Evolutionary conservation across 2,888 invertebrate species (phyloP).

Genomic region (Macrosoma leucophasiata): DNA sequence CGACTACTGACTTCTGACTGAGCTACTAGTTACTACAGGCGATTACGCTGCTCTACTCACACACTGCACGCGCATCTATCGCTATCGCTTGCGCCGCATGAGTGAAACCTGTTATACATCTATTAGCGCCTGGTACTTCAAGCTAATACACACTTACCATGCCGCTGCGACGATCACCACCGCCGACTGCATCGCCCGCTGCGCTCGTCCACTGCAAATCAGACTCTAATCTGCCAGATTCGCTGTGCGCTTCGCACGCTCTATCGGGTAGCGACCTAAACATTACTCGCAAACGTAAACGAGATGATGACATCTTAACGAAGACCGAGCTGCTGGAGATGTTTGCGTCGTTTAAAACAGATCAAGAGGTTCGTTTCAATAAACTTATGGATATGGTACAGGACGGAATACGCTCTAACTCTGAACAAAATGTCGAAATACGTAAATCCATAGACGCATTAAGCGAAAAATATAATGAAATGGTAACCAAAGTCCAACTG

Average conservation of each 20-base stretch:
- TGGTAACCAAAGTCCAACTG: slow-evolving; percentile 3
- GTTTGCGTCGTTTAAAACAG: slow-evolving; percentile 6
- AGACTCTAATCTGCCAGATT: not conserved
- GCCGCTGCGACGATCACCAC: slow-evolving; percentile 6
- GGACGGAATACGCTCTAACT: slow-evolving; percentile 4
- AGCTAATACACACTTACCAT: not conserved
- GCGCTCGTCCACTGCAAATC: slow-evolving; percentile 4
- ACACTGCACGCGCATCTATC: no score
- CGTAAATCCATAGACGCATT: slow-evolving; percentile 6
- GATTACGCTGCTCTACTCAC: no score
- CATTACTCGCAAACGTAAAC: slow-evolving; percentile 4
- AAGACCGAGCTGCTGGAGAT: slow-evolving; percentile 6
- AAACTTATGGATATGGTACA: slow-evolving; percentile 4
- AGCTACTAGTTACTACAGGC: no score
- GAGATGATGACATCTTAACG: slow-evolving; percentile 1
- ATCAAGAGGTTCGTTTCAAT: slow-evolving; percentile 5
- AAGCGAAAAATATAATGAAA: slow-evolving; percentile 9
- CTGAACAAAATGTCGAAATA: slow-evolving; percentile 7
- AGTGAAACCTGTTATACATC: no score
- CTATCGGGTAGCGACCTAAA: not conserved
- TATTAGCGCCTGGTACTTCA: slow-evolving; percentile 2
- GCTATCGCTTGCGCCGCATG: no score
- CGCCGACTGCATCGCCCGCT: not conserved
- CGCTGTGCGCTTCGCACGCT: not conserved
- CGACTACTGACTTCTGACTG: no score